A percentile compares a stretch with the other conserved stretches of the same genome.
Evolutionary conservation across 2,888 invertebrate genomes (phyloP).

Genomic region (Mycalesis mineus): DNA sequence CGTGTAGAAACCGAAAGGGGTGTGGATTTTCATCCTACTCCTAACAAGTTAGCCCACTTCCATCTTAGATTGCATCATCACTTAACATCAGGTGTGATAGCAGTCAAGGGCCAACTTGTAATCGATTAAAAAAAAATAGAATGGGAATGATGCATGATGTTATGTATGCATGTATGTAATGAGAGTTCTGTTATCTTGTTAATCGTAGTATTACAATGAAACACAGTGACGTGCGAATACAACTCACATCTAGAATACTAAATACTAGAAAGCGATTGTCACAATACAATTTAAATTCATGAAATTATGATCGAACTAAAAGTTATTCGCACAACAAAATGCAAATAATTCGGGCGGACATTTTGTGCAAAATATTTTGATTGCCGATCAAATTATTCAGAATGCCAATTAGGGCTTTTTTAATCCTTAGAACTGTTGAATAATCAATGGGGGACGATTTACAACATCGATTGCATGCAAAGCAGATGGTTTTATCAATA

Average conservation of each 20-base stretch:
- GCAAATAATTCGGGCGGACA: constrained; percentile 4
- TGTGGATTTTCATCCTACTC: too few relatives aligned
- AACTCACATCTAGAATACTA: not conserved
- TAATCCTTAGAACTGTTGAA: constrained; percentile 7
- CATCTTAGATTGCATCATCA: too few relatives aligned
- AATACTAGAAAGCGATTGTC: not conserved
- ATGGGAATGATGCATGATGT: too few relatives aligned
- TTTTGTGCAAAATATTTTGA: constrained; percentile 7
- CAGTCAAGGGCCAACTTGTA: too few relatives aligned
- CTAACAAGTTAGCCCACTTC: too few relatives aligned
- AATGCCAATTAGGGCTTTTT: constrained; percentile 9
- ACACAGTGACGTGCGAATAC: not conserved
- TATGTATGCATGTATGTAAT: too few relatives aligned
- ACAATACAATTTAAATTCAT: constrained; percentile 3
- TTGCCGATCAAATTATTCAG: constrained; percentile 5
- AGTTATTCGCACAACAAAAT: constrained; percentile 4
- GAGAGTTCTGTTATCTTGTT: too few relatives aligned
- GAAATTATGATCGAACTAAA: constrained; percentile 1
- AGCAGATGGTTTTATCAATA: not conserved
- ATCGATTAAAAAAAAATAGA: too few relatives aligned
- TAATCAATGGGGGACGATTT: not conserved
- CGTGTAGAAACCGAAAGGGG: too few relatives aligned
- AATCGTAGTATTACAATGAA: too few relatives aligned
- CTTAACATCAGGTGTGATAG: too few relatives aligned
- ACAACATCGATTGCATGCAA: not conserved